A percentile compares a stretch with the other conserved stretches of the same genome.
Conservation (phyloP, 2,888 invertebrate species). For the Chloroclysta siterata region DNA sequence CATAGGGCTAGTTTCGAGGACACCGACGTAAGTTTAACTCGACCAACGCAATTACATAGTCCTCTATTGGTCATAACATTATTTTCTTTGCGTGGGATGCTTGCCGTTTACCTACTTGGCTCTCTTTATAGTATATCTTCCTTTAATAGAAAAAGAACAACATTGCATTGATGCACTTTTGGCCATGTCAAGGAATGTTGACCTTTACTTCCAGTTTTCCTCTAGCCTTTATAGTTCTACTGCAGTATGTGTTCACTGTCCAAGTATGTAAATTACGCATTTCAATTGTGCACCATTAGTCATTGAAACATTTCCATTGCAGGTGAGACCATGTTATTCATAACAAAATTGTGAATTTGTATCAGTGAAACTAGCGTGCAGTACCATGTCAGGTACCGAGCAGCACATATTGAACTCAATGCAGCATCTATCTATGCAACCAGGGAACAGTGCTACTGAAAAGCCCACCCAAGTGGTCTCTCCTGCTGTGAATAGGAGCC, state of each 20-base stretch:
- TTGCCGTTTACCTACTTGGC: slow-evolving; percentile 51
- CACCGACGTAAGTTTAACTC: slow-evolving; percentile 57
- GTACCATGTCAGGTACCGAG: slow-evolving; percentile 84
- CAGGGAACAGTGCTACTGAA: slow-evolving; percentile 76
- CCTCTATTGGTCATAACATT: slow-evolving; percentile 49
- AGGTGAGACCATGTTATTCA: slow-evolving; percentile 69
- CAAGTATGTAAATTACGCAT: slow-evolving; percentile 23
- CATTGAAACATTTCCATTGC: slow-evolving; percentile 52
- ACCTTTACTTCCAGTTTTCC: slow-evolving; percentile 37
- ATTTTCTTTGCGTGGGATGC: slow-evolving; percentile 77
- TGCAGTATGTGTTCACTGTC: slow-evolving; percentile 19
- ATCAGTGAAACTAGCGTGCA: slow-evolving; percentile 51
- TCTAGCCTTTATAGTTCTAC: slow-evolving; percentile 38
- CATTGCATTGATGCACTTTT: slow-evolving; percentile 27
- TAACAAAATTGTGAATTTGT: slow-evolving; percentile 50
- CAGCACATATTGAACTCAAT: slow-evolving; percentile 81
- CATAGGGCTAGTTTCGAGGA: slow-evolving; percentile 51
- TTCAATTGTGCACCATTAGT: slow-evolving; percentile 36
- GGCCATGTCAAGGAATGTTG: slow-evolving; percentile 30
- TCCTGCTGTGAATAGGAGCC: slow-evolving; percentile 79
- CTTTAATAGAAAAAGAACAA: neutral
- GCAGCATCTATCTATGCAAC: slow-evolving; percentile 82
- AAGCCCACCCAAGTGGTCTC: slow-evolving; percentile 82
- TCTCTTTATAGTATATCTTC: neutral
- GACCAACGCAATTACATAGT: slow-evolving; percentile 52